A percentile compares a stretch with the other conserved stretches of the same genome.
These are phyloP conservation scores for Sapajus apella DNA, from an alignment of 2,113 vertebrate genomes.

Conservation along the genomic window DNA sequence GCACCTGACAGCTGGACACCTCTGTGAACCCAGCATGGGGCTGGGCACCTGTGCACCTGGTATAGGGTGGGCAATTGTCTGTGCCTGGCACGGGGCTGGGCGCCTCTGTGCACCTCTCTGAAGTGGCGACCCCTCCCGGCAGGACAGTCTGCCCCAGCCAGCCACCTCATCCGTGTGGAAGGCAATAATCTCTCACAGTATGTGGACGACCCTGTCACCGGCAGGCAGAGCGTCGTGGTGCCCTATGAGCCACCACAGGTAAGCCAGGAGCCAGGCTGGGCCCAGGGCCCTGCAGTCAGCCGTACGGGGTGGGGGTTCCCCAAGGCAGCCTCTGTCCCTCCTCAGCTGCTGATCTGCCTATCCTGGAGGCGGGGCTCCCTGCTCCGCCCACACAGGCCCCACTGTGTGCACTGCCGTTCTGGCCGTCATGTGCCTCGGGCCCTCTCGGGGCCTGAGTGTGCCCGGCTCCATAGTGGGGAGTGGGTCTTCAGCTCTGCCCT, in stretches of 20 bases:
- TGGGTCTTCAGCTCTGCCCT: not conserved
- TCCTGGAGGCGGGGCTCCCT: fast-evolving
- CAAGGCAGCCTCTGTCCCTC: fast-evolving
- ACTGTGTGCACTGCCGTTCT: not conserved
- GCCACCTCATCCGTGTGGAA: conserved; percentile 97
- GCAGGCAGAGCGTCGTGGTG: conserved; percentile 95
- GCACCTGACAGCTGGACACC: too few species aligned
- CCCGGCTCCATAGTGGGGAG: fast-evolving
- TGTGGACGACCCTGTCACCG: conserved; percentile 95
- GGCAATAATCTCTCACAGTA: conserved; percentile 97
- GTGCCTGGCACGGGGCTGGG: too few species aligned
- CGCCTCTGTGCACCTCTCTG: not conserved
- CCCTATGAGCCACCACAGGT: conserved; percentile 98
- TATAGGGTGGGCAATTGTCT: too few species aligned
- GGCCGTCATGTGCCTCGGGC: fast-evolving
- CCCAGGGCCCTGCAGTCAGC: not conserved
- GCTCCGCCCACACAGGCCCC: not conserved
- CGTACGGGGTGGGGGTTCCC: not conserved
- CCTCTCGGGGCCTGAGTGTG: not conserved
- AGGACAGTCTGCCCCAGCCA: conserved; percentile 96
- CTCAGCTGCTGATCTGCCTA: too few species aligned
- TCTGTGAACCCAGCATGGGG: too few species aligned
- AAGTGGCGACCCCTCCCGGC: conserved; percentile 4
- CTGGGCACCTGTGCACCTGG: too few species aligned
- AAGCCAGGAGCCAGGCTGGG: not conserved